A percentile compares a stretch with the other conserved stretches of the same genome.
These are phyloP conservation scores for Drosophila tani DNA, from an alignment of 1,140 invertebrate species.

Conservation along the genomic window DNA sequence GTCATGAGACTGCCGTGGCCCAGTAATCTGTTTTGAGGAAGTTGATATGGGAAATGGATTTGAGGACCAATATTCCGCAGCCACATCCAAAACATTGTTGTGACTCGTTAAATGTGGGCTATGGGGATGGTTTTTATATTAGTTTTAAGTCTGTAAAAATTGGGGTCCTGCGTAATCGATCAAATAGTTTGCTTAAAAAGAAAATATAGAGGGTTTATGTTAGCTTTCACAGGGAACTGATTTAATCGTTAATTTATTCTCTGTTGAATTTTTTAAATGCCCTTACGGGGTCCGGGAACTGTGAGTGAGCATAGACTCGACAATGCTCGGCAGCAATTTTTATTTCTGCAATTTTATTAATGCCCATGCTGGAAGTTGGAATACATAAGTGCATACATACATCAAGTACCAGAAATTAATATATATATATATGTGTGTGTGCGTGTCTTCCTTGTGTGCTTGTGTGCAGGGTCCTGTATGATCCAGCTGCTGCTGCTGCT, in stretches of 20 bases:
- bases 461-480: conserved; percentile 3
- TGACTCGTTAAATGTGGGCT: neutral
- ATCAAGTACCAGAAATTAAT: conserved; percentile 9
- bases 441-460: conserved; percentile 26
- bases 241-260: too few species aligned
- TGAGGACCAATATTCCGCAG: neutral
- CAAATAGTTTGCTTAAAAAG: too few species aligned
- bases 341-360: conserved; percentile 51
- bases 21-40: conserved; percentile 42
- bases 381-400: conserved; percentile 24
- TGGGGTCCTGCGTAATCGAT: neutral
- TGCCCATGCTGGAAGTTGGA: conserved; percentile 44
- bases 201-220: too few species aligned
- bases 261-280: too few species aligned
- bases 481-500: conserved; percentile 5
- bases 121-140: neutral
- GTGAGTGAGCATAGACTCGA: neutral
- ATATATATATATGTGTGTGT: conserved; percentile 25
- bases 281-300: neutral
- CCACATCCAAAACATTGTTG: neutral
- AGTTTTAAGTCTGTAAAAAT: neutral
- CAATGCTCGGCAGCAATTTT: neutral
- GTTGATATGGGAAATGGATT: conserved; percentile 31
- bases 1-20: conserved; percentile 63
- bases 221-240: too few species aligned